Percentiles rank a stretch among this genome's conserved stretches.
Conservation (phyloP, 2,797 vertebrate genomes). For the Dendrocincla tyrannina region DNA sequence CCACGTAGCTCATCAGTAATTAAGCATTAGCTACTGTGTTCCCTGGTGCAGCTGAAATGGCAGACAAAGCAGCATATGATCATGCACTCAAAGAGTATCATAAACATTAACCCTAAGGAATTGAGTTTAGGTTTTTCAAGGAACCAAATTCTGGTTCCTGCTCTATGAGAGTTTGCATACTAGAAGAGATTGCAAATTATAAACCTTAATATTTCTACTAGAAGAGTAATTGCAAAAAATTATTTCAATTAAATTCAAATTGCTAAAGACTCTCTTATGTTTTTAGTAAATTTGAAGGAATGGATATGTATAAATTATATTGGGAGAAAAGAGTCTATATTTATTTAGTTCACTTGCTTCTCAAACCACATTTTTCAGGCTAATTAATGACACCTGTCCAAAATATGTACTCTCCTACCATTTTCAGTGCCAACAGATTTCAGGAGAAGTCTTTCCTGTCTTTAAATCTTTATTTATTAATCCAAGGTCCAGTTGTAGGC, state of each 20-base stretch:
- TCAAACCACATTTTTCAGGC: background rate
- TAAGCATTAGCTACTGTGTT: background rate
- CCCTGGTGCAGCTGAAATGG: background rate
- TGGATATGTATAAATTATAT: background rate
- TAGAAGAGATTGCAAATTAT: background rate
- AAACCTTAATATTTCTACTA: background rate
- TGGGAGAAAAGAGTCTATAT: background rate
- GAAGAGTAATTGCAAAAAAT: background rate
- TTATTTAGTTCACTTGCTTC: background rate
- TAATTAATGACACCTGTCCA: background rate
- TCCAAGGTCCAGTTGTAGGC: background rate
- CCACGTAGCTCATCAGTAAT: background rate
- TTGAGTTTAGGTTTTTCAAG: background rate
- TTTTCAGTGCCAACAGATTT: background rate
- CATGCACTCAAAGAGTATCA: background rate
- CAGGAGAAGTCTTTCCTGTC: background rate
- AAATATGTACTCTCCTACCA: background rate
- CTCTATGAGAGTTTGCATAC: background rate
- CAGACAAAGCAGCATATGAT: background rate
- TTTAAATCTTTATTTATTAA: background rate
- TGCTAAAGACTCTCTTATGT: accelerated
- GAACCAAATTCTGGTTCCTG: background rate
- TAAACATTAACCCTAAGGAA: background rate
- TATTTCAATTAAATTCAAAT: background rate
- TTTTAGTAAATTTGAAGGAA: background rate